These are phyloP conservation scores for Pseudorhiza aurosa DNA, from an alignment of 30 jellyfish, hydroid and myxozoan species.

Conservation along the genomic window DNA sequence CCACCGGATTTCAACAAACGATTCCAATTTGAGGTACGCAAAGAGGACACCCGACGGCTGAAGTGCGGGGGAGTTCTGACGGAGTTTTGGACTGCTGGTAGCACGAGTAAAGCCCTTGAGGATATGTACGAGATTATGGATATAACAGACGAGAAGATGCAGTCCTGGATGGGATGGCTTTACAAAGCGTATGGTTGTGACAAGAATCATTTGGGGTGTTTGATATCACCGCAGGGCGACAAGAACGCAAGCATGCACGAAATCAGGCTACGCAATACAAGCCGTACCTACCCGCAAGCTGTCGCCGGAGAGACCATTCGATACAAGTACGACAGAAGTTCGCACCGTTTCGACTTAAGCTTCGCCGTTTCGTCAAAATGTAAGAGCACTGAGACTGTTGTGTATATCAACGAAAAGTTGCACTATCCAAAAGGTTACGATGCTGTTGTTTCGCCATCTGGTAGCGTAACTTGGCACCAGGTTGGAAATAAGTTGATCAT, in stretches of 20 bases:
- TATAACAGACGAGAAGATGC: conserved; percentile 78
- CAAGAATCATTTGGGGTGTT: conserved; percentile 68
- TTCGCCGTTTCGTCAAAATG: conserved; percentile 66
- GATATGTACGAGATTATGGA: conserved; percentile 83
- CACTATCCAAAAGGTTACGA: conserved; percentile 84
- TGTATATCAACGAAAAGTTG: conserved; percentile 71
- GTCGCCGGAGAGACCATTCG: conserved; percentile 84
- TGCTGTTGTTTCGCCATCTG: conserved; percentile 55
- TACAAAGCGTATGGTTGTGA: conserved; percentile 95
- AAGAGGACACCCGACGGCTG: conserved; percentile 81
- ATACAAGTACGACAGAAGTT: conserved; percentile 52
- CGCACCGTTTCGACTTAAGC: conserved; percentile 58
- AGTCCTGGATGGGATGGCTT: conserved; percentile 98
- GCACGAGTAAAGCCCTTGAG: conserved; percentile 55
- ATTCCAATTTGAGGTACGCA: conserved; percentile 83
- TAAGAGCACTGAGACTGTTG: conserved; percentile 54
- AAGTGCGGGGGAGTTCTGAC: conserved; percentile 93
- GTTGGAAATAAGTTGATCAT: conserved; percentile 54
- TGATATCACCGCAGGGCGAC: conserved; percentile 30
- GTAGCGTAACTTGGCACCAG: conserved; percentile 43
- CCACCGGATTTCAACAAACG: conserved; percentile 95
- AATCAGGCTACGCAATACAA: conserved; percentile 73
- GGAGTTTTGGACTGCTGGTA: conserved; percentile 86
- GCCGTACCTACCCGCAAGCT: conserved; percentile 97
- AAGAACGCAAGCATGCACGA: conserved; percentile 64